Percentiles rank a stretch among this genome's conserved stretches.
Evolutionary conservation across 2,797 vertebrate genomes (phyloP).

Genomic region (Lepidocolaptes lacrymiger): DNA sequence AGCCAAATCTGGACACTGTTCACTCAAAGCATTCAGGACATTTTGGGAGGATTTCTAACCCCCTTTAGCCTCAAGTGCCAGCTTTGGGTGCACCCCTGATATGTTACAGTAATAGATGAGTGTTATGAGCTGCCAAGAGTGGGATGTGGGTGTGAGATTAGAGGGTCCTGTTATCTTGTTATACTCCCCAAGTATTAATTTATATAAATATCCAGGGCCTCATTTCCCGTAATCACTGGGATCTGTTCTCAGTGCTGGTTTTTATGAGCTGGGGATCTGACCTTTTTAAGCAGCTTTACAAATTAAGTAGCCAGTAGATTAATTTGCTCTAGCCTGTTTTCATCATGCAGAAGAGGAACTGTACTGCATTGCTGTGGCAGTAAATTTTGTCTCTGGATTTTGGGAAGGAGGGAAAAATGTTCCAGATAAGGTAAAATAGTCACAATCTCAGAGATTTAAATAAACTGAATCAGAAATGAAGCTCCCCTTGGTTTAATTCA

Average conservation of each 20-base stretch:
- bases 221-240: background rate
- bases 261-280: conserved; percentile 18
- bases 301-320: conserved; percentile 36
- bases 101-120: background rate
- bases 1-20: background rate
- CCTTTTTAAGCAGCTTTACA: conserved; percentile 54
- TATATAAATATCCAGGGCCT: conserved; percentile 35
- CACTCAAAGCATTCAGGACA: background rate
- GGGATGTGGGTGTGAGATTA: background rate
- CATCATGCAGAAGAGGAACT: background rate
- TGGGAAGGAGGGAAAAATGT: background rate
- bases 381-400: background rate
- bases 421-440: background rate
- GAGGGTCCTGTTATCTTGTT: conserved; percentile 4
- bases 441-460: background rate
- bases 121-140: background rate
- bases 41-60: background rate
- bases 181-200: conserved; percentile 12
- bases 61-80: background rate
- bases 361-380: background rate
- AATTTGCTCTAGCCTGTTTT: conserved; percentile 33
- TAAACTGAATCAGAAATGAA: background rate
- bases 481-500: background rate
- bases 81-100: background rate
- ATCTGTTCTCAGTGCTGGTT: background rate